phyloP scores from a whole-genome alignment of 2,888 invertebrate species.

The Pomacea canaliculata region DNA sequence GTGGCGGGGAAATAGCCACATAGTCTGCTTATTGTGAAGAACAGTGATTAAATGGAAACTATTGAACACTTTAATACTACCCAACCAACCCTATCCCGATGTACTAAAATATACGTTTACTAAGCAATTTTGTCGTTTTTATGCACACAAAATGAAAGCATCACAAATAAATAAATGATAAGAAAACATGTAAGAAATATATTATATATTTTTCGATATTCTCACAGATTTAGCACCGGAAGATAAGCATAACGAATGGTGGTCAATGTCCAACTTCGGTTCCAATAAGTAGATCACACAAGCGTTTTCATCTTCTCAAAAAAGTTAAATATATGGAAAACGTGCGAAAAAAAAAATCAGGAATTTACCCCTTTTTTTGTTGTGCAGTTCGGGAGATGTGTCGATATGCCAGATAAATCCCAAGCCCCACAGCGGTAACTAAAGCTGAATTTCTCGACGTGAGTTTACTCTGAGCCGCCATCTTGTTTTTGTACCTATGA shows the following conservation, averaged over 20 bases:
- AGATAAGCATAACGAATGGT: background rate
- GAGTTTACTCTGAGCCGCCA: constrained; percentile 60
- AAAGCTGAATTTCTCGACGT: constrained; percentile 62
- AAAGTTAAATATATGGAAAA: background rate
- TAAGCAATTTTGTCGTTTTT: no score
- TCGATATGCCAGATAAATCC: constrained; percentile 49
- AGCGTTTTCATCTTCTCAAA: background rate
- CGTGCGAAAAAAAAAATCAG: background rate
- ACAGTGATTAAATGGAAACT: no score
- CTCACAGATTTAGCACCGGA: no score
- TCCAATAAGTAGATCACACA: background rate
- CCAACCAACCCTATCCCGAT: no score
- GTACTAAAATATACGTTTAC: no score
- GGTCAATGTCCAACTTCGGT: constrained; percentile 20
- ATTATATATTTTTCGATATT: no score
- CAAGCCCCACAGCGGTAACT: constrained; percentile 54
- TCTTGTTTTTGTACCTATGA: constrained; percentile 29
- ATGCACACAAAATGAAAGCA: no score
- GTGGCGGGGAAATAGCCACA: no score
- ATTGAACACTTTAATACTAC: no score
- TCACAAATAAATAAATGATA: no score
- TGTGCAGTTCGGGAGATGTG: constrained; percentile 37
- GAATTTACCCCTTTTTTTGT: constrained; percentile 31
- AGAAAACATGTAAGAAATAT: no score
- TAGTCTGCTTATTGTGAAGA: no score